Conservation (phyloP, 2,888 invertebrate genomes). For the Polyommatus icarus region DNA sequence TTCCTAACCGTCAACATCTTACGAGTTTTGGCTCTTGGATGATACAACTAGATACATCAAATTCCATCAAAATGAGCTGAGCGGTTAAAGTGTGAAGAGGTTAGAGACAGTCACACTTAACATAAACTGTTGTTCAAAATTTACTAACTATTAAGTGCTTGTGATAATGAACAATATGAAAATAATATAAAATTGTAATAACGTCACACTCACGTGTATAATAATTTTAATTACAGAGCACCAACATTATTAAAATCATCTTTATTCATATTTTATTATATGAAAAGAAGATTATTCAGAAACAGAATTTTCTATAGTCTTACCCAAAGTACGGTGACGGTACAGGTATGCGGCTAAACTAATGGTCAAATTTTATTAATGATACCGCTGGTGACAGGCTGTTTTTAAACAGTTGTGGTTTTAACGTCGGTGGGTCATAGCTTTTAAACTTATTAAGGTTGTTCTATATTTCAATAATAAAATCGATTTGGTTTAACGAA, state of each 20-base stretch:
- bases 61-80: not conserved
- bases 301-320: not conserved
- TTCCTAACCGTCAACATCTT: not conserved
- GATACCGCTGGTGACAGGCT: no score
- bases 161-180: not conserved
- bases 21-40: no score
- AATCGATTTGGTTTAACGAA: not conserved
- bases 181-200: not conserved
- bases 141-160: no score
- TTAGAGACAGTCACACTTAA: not conserved
- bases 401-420: no score
- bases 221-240: not conserved
- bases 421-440: no score
- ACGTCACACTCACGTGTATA: not conserved
- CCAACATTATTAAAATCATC: not conserved
- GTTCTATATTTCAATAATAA: not conserved
- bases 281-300: not conserved
- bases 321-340: no score
- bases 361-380: no score
- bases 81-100: no score
- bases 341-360: no score
- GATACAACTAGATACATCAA: not conserved
- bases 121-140: no score
- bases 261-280: not conserved
- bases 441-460: no score